Evolutionary conservation across 2,113 vertebrate species (phyloP).

Genomic region (Phalacrocorax pelagicus): DNA sequence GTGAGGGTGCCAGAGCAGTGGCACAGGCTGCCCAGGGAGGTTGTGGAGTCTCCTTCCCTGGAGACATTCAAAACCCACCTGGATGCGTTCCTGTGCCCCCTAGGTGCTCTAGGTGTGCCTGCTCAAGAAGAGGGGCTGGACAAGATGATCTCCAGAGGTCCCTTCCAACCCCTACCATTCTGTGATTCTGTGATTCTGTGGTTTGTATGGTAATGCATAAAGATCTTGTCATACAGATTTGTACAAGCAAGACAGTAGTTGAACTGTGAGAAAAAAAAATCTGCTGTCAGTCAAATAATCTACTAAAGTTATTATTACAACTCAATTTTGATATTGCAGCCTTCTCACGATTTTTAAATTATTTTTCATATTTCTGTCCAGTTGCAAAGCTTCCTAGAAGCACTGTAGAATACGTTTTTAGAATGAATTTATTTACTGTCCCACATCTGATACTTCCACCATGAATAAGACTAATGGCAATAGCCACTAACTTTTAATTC

Average conservation of each 20-base stretch:
- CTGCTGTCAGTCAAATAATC: background rate
- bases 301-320: background rate
- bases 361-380: background rate
- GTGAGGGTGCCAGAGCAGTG: too few species aligned
- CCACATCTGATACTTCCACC: background rate
- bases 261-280: background rate
- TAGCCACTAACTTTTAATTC: rapidly evolving
- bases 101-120: too few species aligned
- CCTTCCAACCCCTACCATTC: too few species aligned
- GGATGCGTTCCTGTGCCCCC: too few species aligned
- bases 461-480: background rate
- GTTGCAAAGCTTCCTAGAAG: background rate
- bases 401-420: background rate
- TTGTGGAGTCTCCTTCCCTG: too few species aligned
- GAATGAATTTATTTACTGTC: background rate
- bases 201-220: background rate
- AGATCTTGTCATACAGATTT: background rate
- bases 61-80: too few species aligned
- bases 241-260: background rate
- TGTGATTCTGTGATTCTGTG: too few species aligned
- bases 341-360: background rate
- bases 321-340: background rate
- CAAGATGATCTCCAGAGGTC: too few species aligned
- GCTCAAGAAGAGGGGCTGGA: too few species aligned
- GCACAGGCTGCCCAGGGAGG: too few species aligned